Conservation (phyloP, 1,140 invertebrate genomes). For the Wasmannia auropunctata region DNA sequence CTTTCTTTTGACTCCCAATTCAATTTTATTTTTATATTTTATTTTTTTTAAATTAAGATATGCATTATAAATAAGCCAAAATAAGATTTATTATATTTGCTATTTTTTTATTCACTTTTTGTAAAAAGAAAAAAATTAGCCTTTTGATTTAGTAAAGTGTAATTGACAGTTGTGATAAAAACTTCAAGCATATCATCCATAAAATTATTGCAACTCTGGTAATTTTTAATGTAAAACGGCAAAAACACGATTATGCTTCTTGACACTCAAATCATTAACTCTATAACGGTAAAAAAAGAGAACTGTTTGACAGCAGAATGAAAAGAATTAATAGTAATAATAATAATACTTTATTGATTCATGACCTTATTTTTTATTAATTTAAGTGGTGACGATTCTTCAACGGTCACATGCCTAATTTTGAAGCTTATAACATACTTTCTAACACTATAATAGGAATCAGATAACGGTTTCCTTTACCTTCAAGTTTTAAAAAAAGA, state of each 20-base stretch:
- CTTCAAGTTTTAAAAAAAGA: too few species aligned
- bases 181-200: not conserved
- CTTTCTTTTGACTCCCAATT: not conserved
- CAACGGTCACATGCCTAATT: too few species aligned
- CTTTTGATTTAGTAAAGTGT: not conserved
- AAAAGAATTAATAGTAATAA: too few species aligned
- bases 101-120: not conserved
- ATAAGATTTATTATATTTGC: not conserved
- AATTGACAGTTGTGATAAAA: not conserved
- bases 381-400: too few species aligned
- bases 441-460: too few species aligned
- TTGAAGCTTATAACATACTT: too few species aligned
- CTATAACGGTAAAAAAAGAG: not conserved
- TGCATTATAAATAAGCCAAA: not conserved
- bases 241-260: not conserved
- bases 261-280: not conserved
- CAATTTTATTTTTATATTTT: not conserved
- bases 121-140: not conserved
- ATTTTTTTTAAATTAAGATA: not conserved
- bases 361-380: too few species aligned
- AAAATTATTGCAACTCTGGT: too few species aligned
- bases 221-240: not conserved
- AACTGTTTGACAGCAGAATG: not conserved
- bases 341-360: too few species aligned
- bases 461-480: too few species aligned